A percentile compares a stretch with the other conserved stretches of the same genome.
These are phyloP conservation scores for Menidia beryllina DNA, from an alignment of 2,113 vertebrate species.

Conservation along the genomic window DNA sequence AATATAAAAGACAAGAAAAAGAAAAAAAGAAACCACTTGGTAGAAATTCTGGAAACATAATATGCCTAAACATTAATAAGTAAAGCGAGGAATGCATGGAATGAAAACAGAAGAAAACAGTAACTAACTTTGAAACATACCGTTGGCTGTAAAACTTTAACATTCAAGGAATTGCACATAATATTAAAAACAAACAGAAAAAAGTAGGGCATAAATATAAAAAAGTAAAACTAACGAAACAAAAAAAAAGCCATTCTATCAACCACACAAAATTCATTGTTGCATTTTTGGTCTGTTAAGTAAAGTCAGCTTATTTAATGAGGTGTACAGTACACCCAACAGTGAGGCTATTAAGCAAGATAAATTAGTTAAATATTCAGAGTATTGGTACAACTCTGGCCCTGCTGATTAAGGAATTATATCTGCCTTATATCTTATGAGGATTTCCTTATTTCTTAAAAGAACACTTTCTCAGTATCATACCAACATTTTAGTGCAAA, in stretches of 20 bases:
- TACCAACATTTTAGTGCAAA: not conserved
- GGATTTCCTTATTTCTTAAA: conserved; percentile 22
- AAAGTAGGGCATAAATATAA: not conserved
- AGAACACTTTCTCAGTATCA: conserved; percentile 37
- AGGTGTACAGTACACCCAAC: conserved; percentile 12
- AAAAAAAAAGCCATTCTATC: not conserved
- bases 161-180: not conserved
- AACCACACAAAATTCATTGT: conserved; percentile 3
- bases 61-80: too few species aligned
- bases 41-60: too few species aligned
- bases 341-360: conserved; percentile 10
- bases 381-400: conserved; percentile 21
- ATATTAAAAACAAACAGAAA: too few species aligned
- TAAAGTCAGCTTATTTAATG: conserved; percentile 36
- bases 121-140: too few species aligned
- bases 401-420: conserved; percentile 28
- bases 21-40: too few species aligned
- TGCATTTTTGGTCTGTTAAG: conserved; percentile 9
- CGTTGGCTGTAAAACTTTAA: too few species aligned
- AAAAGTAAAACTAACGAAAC: too few species aligned
- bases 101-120: too few species aligned
- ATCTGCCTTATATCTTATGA: conserved; percentile 34
- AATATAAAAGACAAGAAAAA: too few species aligned
- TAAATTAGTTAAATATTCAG: conserved; percentile 22
- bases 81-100: too few species aligned